Base-by-base conservation (phyloP, 2,797 vertebrate species). In the Spheniscus humboldti region DNA sequence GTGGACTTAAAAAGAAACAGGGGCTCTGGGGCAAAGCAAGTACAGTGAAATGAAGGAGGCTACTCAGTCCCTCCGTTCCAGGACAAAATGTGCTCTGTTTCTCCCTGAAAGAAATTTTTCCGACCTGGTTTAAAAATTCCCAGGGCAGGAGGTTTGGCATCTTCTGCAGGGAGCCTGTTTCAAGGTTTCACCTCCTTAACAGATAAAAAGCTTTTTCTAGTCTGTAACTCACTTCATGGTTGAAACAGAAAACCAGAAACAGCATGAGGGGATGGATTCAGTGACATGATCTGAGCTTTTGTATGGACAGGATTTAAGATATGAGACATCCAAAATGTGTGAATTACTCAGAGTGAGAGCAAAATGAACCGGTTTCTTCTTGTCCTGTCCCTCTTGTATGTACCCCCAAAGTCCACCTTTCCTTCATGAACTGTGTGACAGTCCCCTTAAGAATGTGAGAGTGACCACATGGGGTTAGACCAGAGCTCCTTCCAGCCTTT, bases 41-140 rank as follows among this genome's bases (percentile, higher is more conserved):
- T 10, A 43, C 39, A 79, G 27, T 24, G 35, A 57, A 86, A 72
- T 39, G 35, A 81, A 75, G 39, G 55, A 72, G 23, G 22, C 9
- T 64, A 53, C 30, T 75, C 47, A 47, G 62, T 62, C 17, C n/a
- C 8, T 90, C 57, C 0, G 0, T 84, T 93, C 69, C 80, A 88
- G 90, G 80, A 92, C 86, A 97, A 82, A 87, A 79, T 91, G 83
- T 93, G 30, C 62, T 96, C 71, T 81, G 11, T 39, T 85, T 35
- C 43, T 95, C 30, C 23, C 63, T 55, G 80, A 55, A 81, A 90
- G 30, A 72, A 88, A 66, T 50, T 81, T 83, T 93, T 93, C 88
- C 87, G 62, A 85, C 71, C 88, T 91, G 71, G 37, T 97, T 94
- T 76, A 85, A 85, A 81, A 87, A 92, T 89, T 91, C 39, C 59